Percentiles rank a stretch among this genome's conserved stretches.
Evolutionary conservation across 2,113 vertebrate species (phyloP).

Genomic region (Ellobius talpinus): DNA sequence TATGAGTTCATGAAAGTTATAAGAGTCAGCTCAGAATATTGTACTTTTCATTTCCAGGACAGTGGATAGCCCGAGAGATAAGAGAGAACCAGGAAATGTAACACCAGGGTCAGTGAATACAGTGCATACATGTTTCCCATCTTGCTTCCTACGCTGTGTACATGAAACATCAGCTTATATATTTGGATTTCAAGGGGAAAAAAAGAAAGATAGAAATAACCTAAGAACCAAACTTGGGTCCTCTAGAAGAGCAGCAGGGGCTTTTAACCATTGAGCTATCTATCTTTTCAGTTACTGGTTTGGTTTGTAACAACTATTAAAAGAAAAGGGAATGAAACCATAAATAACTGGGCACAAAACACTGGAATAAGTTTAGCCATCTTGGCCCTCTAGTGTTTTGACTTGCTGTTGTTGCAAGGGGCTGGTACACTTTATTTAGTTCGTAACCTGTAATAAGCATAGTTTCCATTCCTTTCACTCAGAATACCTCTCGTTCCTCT

Average conservation of each 20-base stretch:
- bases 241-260: background rate
- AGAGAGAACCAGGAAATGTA: background rate
- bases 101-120: background rate
- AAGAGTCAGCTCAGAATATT: background rate
- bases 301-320: slow-evolving; percentile 59
- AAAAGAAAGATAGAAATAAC: background rate
- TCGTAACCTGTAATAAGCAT: background rate
- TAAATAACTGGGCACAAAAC: slow-evolving; percentile 30
- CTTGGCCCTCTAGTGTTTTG: slow-evolving; percentile 7
- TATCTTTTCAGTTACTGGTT: background rate
- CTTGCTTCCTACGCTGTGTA: background rate
- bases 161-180: slow-evolving; percentile 9
- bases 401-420: slow-evolving; percentile 36
- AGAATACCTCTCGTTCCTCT: background rate
- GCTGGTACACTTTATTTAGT: background rate
- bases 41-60: background rate
- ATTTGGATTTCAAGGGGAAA: background rate
- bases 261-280: background rate
- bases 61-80: background rate
- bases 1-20: background rate
- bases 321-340: slow-evolving; percentile 66
- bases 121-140: background rate
- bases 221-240: background rate
- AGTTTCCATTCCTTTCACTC: background rate
- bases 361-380: slow-evolving; percentile 18